Conservation (phyloP, 2,888 invertebrate species). For the Melieria crassipennis region DNA sequence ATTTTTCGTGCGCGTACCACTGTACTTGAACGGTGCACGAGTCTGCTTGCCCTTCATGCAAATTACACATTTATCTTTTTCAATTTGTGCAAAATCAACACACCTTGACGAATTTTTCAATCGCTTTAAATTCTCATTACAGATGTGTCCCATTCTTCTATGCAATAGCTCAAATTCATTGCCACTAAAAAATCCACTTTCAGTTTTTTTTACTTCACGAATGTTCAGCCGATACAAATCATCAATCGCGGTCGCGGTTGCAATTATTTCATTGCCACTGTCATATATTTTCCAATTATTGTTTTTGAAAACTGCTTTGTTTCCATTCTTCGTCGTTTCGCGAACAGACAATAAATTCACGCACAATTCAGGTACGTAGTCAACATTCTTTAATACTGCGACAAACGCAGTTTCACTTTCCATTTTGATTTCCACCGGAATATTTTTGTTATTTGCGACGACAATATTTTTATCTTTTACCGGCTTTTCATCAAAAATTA, state of each 20-base stretch:
- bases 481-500: slow-evolving; percentile 16
- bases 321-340: slow-evolving; percentile 34
- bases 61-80: slow-evolving; percentile 39
- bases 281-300: slow-evolving; percentile 4
- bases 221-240: neutral
- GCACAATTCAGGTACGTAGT: slow-evolving; percentile 38
- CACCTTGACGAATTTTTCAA: slow-evolving; percentile 18
- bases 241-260: slow-evolving; percentile 3
- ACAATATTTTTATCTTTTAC: slow-evolving; percentile 8
- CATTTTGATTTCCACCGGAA: slow-evolving; percentile 1
- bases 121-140: slow-evolving; percentile 16
- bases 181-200: neutral
- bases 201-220: slow-evolving; percentile 1
- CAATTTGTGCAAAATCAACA: slow-evolving; percentile 25
- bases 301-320: slow-evolving; percentile 25
- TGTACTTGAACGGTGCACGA: slow-evolving; percentile 38
- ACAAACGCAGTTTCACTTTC: slow-evolving; percentile 8
- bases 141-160: slow-evolving; percentile 25
- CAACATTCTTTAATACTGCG: slow-evolving; percentile 24
- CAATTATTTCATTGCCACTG: neutral
- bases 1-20: too few relatives aligned
- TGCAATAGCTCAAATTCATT: slow-evolving; percentile 14
- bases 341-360: slow-evolving; percentile 37
- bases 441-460: slow-evolving; percentile 15
- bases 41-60: slow-evolving; percentile 48